phyloP scores from a whole-genome alignment of 2,113 vertebrate genomes.

The Gymnarchus niloticus region DNA sequence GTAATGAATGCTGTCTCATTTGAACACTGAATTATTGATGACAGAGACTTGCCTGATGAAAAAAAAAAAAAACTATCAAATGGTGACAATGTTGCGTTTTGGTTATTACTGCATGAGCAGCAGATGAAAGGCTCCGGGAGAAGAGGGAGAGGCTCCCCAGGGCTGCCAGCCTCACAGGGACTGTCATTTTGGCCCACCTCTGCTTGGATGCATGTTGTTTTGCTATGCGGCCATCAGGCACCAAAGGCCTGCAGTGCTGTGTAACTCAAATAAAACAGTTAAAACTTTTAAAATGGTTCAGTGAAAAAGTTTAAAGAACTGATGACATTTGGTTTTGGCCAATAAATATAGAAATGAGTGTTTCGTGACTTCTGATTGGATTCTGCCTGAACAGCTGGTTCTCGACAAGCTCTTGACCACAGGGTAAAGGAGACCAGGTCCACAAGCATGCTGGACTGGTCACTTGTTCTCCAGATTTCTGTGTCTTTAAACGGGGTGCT shows the following conservation, averaged over 20 bases:
- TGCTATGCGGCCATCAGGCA: not conserved
- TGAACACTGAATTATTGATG: constrained; percentile 43
- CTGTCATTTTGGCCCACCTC: not conserved
- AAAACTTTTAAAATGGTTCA: not conserved
- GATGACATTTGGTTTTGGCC: not conserved
- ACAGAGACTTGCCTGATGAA: constrained; percentile 29
- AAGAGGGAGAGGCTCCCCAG: constrained; percentile 30
- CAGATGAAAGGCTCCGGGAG: constrained; percentile 38
- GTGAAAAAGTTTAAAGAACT: not conserved
- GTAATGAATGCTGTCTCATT: constrained; percentile 38
- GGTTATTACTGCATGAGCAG: constrained; percentile 32
- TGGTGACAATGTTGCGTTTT: constrained; percentile 34
- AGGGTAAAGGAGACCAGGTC: not conserved
- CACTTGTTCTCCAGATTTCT: not conserved
- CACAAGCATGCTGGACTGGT: not conserved
- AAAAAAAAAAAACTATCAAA: constrained; percentile 34
- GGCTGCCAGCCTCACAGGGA: not conserved
- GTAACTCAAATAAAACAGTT: constrained; percentile 11
- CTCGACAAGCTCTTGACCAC: not conserved
- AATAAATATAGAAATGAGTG: not conserved
- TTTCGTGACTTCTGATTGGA: not conserved
- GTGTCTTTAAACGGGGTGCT: not conserved
- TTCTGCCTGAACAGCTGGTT: not conserved
- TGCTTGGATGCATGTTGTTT: not conserved
- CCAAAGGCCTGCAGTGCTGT: not conserved